Evolutionary conservation across 2,113 vertebrate genomes (phyloP), one percentile per base, ranked within the genome.

Genomic region (Neogobius melanostomus): DNA sequence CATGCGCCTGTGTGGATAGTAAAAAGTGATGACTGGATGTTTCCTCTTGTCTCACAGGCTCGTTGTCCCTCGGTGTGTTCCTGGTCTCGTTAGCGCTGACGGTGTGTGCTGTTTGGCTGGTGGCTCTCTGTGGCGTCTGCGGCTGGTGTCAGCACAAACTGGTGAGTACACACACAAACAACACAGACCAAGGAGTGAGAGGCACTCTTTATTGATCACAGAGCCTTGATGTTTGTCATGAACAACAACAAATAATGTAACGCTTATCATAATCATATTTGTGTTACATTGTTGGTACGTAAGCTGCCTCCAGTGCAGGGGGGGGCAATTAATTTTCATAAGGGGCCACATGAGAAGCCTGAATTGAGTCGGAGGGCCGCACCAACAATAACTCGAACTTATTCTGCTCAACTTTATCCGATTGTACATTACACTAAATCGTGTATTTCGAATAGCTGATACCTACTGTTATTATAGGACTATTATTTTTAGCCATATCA

Each of bases 111-210:
- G 96, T 97, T 66, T 95, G 95, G 93, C 96, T 97, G 85, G 94
- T 98, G 88, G 94, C 96, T 87, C 95, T 99, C 87, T 99, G 97
- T 75, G 96, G 97, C 83, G 94, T 99, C 92, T 99, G 97, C 88
- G 95, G 97, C 90, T 99, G 96, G 97, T 99, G 97, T 94, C 97
- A 99, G 90, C 96, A 95, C 89, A 98, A 96, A 92, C 91, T 98
- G 96, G 97, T 99, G 86, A 97, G 97, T 91, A 66, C n/a, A 80
- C 79, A 82, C 81, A 54, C 66, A 69, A 48, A 48, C 51, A 59
- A 36, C 50, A 44, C 48, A 69, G 69, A 65, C 69, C 16, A 49
- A 16, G 69, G 51, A 56, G 53, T 21, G 28, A 48, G 51, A 46
- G 28, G 60, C 16, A 71, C 72, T 60, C 64, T 70, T 75, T 68